These are phyloP conservation scores for Altica lythri DNA, from an alignment of 2,888 invertebrate genomes.

Conservation along the genomic window DNA sequence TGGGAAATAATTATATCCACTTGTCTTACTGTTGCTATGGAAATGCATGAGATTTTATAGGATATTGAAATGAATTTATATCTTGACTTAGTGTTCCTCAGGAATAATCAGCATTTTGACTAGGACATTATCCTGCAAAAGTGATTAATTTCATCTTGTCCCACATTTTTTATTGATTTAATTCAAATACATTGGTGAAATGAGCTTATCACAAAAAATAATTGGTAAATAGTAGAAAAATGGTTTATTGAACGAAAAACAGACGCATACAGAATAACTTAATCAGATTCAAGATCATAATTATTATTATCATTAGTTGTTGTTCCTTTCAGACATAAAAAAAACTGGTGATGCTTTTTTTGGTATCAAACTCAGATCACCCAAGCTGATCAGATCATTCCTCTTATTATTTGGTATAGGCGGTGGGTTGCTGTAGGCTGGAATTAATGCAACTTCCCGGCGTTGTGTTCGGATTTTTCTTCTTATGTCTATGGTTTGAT, in stretches of 20 bases:
- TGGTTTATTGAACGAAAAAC: no score
- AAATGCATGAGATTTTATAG: background rate
- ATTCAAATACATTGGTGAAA: no score
- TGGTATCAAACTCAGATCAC: background rate
- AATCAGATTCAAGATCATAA: background rate
- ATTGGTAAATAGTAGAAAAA: no score
- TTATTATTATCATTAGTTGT: no score
- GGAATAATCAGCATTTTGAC: no score
- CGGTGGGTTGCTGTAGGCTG: background rate
- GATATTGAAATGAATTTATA: background rate
- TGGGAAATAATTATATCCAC: background rate
- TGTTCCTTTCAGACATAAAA: no score
- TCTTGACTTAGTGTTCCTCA: background rate
- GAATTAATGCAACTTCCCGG: background rate
- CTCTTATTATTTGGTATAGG: background rate
- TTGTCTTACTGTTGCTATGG: background rate
- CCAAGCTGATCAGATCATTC: background rate
- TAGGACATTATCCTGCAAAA: background rate
- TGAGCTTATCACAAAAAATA: no score
- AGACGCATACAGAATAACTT: no score
- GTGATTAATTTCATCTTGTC: background rate
- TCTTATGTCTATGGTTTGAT: background rate
- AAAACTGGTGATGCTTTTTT: no score
- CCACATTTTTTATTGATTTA: no score
- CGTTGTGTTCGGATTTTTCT: background rate